phyloP scores from a whole-genome alignment of 1,140 invertebrate genomes.

The Calosoma granatense region DNA sequence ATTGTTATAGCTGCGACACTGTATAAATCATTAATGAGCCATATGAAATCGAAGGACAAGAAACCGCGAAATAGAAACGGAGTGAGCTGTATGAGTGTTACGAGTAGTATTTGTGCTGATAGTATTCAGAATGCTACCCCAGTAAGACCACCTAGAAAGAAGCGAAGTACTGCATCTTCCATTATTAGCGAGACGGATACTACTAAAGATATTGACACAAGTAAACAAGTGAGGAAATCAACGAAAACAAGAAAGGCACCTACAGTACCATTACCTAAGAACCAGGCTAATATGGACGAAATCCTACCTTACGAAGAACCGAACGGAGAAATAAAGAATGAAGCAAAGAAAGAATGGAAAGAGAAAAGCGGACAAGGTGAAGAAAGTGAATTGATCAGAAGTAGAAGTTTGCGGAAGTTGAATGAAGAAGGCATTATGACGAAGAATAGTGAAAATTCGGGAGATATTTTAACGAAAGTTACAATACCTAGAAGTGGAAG shows the following conservation, averaged over 20 bases:
- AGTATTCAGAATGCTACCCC: slow-evolving; percentile 39
- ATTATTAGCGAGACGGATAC: slow-evolving; percentile 43
- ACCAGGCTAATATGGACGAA: slow-evolving; percentile 33
- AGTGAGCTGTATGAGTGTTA: slow-evolving; percentile 30
- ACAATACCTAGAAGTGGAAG: slow-evolving; percentile 73
- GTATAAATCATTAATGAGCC: slow-evolving; percentile 73
- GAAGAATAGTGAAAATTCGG: slow-evolving; percentile 38
- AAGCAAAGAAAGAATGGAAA: too few species aligned
- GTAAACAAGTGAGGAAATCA: slow-evolving; percentile 23
- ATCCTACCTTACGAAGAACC: slow-evolving; percentile 39
- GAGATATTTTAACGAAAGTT: slow-evolving; percentile 72
- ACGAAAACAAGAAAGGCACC: slow-evolving; percentile 28
- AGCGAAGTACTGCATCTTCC: slow-evolving; percentile 46
- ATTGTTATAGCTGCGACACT: slow-evolving; percentile 82
- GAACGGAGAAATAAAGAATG: slow-evolving; percentile 42
- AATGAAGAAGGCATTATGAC: slow-evolving; percentile 26
- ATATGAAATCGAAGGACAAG: slow-evolving; percentile 53
- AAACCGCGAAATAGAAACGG: slow-evolving; percentile 55
- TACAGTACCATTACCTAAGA: slow-evolving; percentile 35
- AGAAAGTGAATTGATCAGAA: slow-evolving; percentile 41
- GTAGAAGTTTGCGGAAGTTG: slow-evolving; percentile 35
- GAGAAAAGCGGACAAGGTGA: slow-evolving; percentile 35
- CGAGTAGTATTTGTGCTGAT: slow-evolving; percentile 27
- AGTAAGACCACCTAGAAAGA: slow-evolving; percentile 45
- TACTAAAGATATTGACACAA: slow-evolving; percentile 22